Percentiles rank a stretch among this genome's conserved stretches.
Conservation (phyloP, 2,113 vertebrate genomes). For the Gallinago media region DNA sequence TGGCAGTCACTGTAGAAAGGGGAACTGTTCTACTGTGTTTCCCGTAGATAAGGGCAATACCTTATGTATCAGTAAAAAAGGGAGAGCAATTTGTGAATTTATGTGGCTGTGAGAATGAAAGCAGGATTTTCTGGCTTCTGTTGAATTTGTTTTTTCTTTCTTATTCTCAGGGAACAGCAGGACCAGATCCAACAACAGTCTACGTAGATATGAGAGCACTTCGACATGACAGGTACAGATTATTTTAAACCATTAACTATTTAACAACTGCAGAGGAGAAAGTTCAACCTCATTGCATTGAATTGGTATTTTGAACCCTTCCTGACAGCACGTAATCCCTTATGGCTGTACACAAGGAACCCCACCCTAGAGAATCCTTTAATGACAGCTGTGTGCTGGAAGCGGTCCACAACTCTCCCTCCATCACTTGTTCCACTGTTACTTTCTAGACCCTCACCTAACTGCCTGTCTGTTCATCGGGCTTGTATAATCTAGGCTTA, state of each 20-base stretch:
- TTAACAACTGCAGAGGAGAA: neutral
- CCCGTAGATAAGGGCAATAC: neutral
- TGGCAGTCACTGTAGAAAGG: neutral
- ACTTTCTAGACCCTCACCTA: neutral
- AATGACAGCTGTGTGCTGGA: neutral
- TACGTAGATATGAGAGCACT: conserved; percentile 96
- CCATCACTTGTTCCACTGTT: neutral
- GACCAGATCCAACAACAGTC: conserved; percentile 96
- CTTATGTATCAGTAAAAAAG: neutral
- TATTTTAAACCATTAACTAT: neutral
- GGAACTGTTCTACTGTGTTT: neutral
- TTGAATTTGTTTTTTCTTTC: conserved; percentile 5
- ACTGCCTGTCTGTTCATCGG: neutral
- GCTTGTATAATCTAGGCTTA: neutral
- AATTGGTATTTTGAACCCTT: neutral
- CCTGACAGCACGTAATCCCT: neutral
- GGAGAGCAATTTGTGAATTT: neutral
- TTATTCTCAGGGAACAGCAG: conserved; percentile 88
- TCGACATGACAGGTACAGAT: conserved; percentile 89
- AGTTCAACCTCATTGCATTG: neutral
- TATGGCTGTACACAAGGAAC: neutral
- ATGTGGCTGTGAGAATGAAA: neutral
- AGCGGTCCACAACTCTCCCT: neutral
- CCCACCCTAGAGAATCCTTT: neutral
- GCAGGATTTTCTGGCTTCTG: neutral